A percentile compares a stretch with the other conserved stretches of the same genome.
Conservation (phyloP, 1,140 invertebrate species). For the Ooceraea biroi region DNA sequence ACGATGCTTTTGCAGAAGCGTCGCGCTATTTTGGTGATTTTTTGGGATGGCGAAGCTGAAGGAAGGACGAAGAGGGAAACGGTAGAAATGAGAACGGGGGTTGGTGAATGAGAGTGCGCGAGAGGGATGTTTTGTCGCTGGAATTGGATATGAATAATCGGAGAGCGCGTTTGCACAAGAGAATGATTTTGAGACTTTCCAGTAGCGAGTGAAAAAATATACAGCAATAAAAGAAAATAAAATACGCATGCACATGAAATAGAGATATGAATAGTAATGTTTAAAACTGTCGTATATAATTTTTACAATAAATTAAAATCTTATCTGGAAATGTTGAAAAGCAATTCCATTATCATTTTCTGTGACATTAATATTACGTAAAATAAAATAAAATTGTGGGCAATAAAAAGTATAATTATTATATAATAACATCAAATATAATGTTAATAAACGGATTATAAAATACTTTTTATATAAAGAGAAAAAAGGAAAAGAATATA, state of each 20-base stretch:
- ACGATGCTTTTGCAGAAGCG: conserved; percentile 10
- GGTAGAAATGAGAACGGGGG: background rate
- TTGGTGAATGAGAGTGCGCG: conserved; percentile 4
- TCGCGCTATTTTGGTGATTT: conserved; percentile 34
- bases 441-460: too few species aligned
- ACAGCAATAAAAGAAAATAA: background rate
- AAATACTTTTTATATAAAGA: too few species aligned
- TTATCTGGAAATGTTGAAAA: background rate
- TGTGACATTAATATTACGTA: background rate
- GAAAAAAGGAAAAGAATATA: too few species aligned
- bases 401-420: too few species aligned
- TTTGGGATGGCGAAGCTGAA: background rate
- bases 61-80: background rate
- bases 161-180: background rate
- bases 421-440: background rate
- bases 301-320: background rate
- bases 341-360: too few species aligned
- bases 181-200: background rate
- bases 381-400: background rate
- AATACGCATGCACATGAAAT: conserved; percentile 4
- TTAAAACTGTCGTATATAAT: background rate
- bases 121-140: conserved; percentile 29
- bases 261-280: background rate
- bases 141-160: conserved; percentile 46
- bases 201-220: background rate